Conservation (phyloP, 2,888 invertebrate species). For the Cyclophora albipunctata region DNA sequence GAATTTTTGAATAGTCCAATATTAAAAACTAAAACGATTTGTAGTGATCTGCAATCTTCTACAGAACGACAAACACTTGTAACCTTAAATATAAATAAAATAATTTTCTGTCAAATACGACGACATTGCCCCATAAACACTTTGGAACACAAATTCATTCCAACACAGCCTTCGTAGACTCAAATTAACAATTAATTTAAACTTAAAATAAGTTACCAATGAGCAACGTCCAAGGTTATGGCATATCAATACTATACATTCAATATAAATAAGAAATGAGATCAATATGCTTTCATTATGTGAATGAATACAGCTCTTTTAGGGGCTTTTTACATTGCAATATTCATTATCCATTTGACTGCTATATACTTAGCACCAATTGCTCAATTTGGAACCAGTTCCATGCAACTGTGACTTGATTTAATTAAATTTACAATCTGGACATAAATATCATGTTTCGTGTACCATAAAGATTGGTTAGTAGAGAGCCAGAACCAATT, state of each 20-base stretch:
- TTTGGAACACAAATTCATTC: conserved; percentile 33
- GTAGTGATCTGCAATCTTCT: no score
- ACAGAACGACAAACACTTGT: conserved; percentile 2
- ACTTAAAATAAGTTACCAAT: conserved; percentile 47
- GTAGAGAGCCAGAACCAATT: no score
- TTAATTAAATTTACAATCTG: neutral
- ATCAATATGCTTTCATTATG: conserved; percentile 53
- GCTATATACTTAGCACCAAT: conserved; percentile 5
- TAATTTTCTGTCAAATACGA: conserved; percentile 7
- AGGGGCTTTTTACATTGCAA: conserved; percentile 5
- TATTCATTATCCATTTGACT: conserved; percentile 5
- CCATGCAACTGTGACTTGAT: conserved; percentile 6
- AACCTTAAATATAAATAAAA: conserved; percentile 21
- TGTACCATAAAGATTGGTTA: neutral
- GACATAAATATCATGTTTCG: no score
- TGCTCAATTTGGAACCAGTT: conserved; percentile 7
- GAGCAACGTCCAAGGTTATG: conserved; percentile 57
- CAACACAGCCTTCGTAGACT: conserved; percentile 43
- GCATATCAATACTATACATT: conserved; percentile 59
- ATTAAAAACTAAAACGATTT: no score
- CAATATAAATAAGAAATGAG: conserved; percentile 66
- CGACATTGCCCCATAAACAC: conserved; percentile 22
- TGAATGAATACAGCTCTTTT: conserved; percentile 14
- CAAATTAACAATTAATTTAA: conserved; percentile 25
- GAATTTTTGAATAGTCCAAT: no score